Evolutionary conservation across 2,888 invertebrate genomes (phyloP).

Genomic region (Druceiella hillmani): DNA sequence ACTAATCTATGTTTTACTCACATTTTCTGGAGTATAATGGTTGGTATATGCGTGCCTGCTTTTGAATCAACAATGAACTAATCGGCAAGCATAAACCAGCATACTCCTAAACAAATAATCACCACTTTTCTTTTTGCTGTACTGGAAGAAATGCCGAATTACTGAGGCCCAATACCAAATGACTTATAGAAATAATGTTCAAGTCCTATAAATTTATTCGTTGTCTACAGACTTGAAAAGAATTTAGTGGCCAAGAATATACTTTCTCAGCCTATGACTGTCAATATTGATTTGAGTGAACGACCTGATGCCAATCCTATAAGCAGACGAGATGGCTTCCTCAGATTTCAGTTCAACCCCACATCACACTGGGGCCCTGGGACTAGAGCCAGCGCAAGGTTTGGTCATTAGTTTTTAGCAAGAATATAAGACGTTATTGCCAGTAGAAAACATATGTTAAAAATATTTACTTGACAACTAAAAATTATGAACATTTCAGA

Average conservation of each 20-base stretch:
- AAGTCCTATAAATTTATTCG: constrained; percentile 9
- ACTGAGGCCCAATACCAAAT: no score
- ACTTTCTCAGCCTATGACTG: constrained; percentile 46
- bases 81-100: no score
- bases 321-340: constrained; percentile 65
- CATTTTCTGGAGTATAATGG: no score
- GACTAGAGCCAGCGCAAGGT: constrained; percentile 72
- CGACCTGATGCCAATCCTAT: constrained; percentile 74
- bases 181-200: no score
- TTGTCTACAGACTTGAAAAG: constrained; percentile 34
- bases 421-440: neutral
- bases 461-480: constrained; percentile 8
- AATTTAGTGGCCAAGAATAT: constrained; percentile 51
- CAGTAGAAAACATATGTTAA: constrained; percentile 1
- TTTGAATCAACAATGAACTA: no score
- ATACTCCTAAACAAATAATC: no score
- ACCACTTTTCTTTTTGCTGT: no score
- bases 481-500: constrained; percentile 36
- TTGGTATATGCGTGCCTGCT: no score
- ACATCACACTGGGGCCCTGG: constrained; percentile 90
- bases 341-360: constrained; percentile 86
- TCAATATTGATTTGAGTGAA: constrained; percentile 39
- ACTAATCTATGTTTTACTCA: no score
- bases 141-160: no score
- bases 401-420: constrained; percentile 29